Percentiles rank a stretch among this genome's conserved stretches.
phyloP scores from a whole-genome alignment of 2,888 invertebrate species.

The Tholera decimalis region DNA sequence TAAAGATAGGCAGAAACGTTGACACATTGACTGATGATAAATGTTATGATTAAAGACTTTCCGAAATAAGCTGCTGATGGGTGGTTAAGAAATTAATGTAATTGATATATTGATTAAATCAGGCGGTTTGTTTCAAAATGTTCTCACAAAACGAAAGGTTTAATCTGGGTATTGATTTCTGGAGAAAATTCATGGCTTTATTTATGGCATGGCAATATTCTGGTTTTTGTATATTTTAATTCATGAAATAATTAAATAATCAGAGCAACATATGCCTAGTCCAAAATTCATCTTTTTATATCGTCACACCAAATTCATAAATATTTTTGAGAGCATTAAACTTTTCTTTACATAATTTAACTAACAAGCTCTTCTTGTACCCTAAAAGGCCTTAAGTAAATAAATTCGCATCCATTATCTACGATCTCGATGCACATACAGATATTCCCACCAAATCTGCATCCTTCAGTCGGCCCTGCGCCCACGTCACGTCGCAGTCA shows the following conservation, averaged over 20 bases:
- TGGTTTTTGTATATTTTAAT: too few relatives aligned
- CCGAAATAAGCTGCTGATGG: constrained; percentile 29
- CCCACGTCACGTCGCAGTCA: constrained; percentile 62
- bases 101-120: constrained; percentile 24
- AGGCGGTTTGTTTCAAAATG: background rate
- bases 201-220: too few relatives aligned
- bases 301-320: too few relatives aligned
- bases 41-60: constrained; percentile 29
- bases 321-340: too few relatives aligned
- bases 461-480: constrained; percentile 64
- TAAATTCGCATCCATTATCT: constrained; percentile 15
- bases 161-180: background rate
- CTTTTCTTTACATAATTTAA: background rate
- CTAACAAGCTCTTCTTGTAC: background rate
- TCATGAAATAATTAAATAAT: too few relatives aligned
- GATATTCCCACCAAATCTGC: constrained; percentile 33
- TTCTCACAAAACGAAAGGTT: constrained; percentile 4
- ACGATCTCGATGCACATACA: constrained; percentile 26
- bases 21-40: constrained; percentile 52
- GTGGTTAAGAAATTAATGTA: constrained; percentile 37
- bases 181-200: background rate
- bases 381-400: background rate
- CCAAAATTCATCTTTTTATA: too few relatives aligned
- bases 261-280: too few relatives aligned
- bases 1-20: constrained; percentile 37